Base-by-base conservation (phyloP, 2,797 vertebrate species). In the Eulemur mongoz region DNA sequence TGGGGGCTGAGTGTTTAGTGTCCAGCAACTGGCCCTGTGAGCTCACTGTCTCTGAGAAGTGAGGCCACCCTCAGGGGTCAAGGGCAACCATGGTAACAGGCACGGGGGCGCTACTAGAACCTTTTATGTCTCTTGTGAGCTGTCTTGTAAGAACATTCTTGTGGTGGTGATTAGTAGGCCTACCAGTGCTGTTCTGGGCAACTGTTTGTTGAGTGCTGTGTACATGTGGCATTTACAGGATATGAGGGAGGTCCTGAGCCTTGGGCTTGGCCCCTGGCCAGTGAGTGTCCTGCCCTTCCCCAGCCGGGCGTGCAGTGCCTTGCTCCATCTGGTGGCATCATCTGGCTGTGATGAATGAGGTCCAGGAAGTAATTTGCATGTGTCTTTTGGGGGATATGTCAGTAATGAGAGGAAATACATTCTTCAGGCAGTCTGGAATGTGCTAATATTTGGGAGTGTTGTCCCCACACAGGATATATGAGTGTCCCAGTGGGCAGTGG, bases 171-270 rank as follows among this genome's bases (percentile, higher is more conserved):
- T 93, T 79, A 10, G 87, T 96, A 93, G 90, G 82, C 4, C 0
- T 40, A 10, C 75, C 75, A 79, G 89, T 80, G 76, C 93, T 96
- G 11, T 96, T 93, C 50, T 54, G 69, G 96, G 94, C 91, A 69
- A 93, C 78, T 91, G 59, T 48, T 9, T 93, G 94, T 91, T 88
- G 95, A 96, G 93, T 92, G 95, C 97, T 98, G 72, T 98, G 98
- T 96, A 98, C 96, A 95, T 86, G 81, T 35, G 96, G 38, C 45
- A 75, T 94, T 97, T 97, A 94, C 54, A 91, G 96, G 93, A 61
- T 54, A 72, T 79, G 95, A 80, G 11, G 38, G 93, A 23, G 40
- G n/a, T 69, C 59, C 76, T 75, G 84, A 72, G 30, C 87, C 61
- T 94, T 76, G 54, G 13, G 7, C 54, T 70, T 30, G 54, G 57